Conservation (phyloP, 2,113 vertebrate genomes). For the Todiramphus chloris region DNA sequence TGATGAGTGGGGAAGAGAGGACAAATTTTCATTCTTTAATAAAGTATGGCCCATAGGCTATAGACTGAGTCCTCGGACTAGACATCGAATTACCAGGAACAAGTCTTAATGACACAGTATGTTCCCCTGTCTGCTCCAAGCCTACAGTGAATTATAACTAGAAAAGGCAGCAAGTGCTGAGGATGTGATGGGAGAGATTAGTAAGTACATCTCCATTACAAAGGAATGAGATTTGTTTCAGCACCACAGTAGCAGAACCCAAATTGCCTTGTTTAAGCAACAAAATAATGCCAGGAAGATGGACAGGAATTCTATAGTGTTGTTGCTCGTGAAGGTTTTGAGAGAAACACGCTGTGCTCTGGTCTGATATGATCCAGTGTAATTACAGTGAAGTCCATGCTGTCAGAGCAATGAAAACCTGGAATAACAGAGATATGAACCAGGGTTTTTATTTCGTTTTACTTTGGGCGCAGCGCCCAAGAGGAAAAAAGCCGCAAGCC, state of each 20-base stretch:
- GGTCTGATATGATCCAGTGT: background rate
- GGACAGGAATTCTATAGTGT: constrained; percentile 18
- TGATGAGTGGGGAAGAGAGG: background rate
- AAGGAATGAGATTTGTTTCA: constrained; percentile 28
- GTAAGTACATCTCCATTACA: constrained; percentile 29
- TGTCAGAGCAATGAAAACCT: constrained; percentile 28
- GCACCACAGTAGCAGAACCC: background rate
- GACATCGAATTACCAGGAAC: background rate
- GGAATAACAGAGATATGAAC: constrained; percentile 8
- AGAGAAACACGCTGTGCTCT: background rate
- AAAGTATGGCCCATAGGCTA: background rate
- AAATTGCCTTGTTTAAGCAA: constrained; percentile 37
- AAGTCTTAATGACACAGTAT: background rate
- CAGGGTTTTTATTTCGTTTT: constrained; percentile 1
- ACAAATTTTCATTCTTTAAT: background rate
- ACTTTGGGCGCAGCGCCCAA: background rate
- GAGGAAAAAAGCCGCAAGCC: background rate
- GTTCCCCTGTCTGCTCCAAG: background rate
- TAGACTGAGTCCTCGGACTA: background rate
- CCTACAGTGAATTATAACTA: constrained; percentile 9
- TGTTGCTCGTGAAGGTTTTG: background rate
- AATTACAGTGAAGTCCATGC: background rate
- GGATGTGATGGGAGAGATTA: constrained; percentile 21
- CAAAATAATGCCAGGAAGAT: constrained; percentile 30
- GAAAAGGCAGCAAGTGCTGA: background rate